Conservation (phyloP, 2,888 invertebrate genomes). For the Lepidonotus clava region DNA sequence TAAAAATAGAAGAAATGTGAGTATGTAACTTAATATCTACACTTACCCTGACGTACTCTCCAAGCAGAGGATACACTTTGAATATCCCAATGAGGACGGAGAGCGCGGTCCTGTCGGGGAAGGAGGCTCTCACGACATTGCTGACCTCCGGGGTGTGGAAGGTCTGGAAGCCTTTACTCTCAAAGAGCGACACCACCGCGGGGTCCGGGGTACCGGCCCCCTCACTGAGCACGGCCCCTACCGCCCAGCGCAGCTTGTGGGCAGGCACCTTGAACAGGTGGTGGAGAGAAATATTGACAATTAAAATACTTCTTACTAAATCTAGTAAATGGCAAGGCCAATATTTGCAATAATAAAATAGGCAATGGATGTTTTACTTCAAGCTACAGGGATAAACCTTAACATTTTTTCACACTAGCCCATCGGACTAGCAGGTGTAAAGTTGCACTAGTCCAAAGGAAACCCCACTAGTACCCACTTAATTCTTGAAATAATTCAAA, state of each 20-base stretch:
- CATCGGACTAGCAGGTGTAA: too few relatives aligned
- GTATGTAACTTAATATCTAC: too few relatives aligned
- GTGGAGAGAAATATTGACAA: background rate
- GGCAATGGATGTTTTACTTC: too few relatives aligned
- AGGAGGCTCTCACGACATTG: constrained; percentile 79
- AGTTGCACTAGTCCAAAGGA: too few relatives aligned
- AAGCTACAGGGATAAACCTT: too few relatives aligned
- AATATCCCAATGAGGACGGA: constrained; percentile 81
- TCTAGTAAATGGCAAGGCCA: too few relatives aligned
- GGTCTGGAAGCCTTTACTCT: constrained; percentile 78
- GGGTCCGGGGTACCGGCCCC: constrained; percentile 67
- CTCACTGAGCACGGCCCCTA: constrained; percentile 79
- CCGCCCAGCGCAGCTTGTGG: constrained; percentile 78
- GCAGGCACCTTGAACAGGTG: constrained; percentile 71
- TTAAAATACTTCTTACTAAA: background rate
- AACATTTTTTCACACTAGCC: too few relatives aligned
- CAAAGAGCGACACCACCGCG: constrained; percentile 68
- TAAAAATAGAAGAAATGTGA: too few relatives aligned
- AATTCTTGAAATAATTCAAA: too few relatives aligned
- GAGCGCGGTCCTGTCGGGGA: constrained; percentile 80
- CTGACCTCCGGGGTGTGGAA: constrained; percentile 79
- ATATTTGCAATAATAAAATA: too few relatives aligned
- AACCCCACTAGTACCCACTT: too few relatives aligned
- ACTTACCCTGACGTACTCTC: constrained; percentile 79
- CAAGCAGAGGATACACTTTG: constrained; percentile 80